phyloP scores from a whole-genome alignment of 2,113 vertebrate species.

The Pedetes capensis region DNA sequence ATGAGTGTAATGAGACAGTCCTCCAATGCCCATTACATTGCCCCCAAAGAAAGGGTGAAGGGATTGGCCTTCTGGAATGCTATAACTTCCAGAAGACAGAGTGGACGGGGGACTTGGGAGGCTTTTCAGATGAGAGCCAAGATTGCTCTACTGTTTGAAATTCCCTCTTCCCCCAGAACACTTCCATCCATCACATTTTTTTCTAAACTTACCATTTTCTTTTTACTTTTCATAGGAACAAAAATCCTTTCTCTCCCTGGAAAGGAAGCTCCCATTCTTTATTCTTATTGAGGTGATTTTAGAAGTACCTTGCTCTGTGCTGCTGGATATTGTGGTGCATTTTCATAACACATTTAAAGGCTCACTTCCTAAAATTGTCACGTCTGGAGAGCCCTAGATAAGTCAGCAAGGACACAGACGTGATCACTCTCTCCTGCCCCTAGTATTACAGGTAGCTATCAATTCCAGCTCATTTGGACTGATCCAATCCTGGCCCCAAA shows the following conservation, averaged over 20 bases:
- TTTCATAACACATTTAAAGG: constrained; percentile 61
- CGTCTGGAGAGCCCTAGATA: constrained; percentile 72
- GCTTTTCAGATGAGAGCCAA: background rate
- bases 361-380: constrained; percentile 73
- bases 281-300: constrained; percentile 53
- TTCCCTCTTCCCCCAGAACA: background rate
- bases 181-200: background rate
- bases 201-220: background rate
- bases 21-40: background rate
- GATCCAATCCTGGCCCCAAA: constrained; percentile 47
- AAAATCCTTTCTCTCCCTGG: background rate
- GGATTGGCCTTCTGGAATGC: background rate
- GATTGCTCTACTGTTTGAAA: background rate
- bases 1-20: background rate
- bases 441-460: constrained; percentile 69
- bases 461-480: constrained; percentile 76
- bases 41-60: background rate
- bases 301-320: constrained; percentile 9
- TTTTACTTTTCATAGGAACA: background rate
- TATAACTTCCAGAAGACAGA: background rate
- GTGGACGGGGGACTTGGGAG: no score
- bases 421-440: constrained; percentile 68
- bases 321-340: constrained; percentile 39
- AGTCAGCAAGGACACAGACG: constrained; percentile 67
- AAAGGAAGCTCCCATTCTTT: background rate